These are phyloP conservation scores for Chydorus sphaericus DNA, from an alignment of 2,888 invertebrate genomes.

Conservation along the genomic window DNA sequence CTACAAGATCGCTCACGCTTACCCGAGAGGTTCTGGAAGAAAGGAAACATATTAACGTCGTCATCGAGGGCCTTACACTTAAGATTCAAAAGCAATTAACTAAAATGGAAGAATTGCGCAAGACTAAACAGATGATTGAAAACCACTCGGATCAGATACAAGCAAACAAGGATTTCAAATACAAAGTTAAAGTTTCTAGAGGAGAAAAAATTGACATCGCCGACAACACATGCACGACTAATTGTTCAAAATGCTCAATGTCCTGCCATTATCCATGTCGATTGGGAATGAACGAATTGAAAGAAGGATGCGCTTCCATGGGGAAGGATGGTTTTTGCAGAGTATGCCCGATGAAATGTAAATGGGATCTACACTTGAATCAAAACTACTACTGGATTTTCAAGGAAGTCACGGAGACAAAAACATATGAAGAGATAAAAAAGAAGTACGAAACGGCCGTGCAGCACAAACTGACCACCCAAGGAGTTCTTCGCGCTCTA, in stretches of 20 bases:
- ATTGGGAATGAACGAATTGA: constrained; percentile 19
- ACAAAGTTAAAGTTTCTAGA: constrained; percentile 18
- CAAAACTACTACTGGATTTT: constrained; percentile 13
- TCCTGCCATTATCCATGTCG: constrained; percentile 22
- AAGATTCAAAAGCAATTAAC: constrained; percentile 17
- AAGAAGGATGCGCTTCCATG: constrained; percentile 20
- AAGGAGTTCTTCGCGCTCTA: constrained; percentile 13
- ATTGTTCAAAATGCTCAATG: constrained; percentile 20
- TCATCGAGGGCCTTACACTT: constrained; percentile 15
- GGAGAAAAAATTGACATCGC: constrained; percentile 12
- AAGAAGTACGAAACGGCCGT: constrained; percentile 19
- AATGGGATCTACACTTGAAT: constrained; percentile 18
- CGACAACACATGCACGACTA: constrained; percentile 19
- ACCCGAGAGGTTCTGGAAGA: constrained; percentile 19
- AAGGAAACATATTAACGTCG: constrained; percentile 16
- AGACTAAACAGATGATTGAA: constrained; percentile 18
- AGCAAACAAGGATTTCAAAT: constrained; percentile 19
- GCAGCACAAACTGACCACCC: constrained; percentile 13
- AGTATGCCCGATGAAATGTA: constrained; percentile 16
- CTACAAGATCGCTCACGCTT: constrained; percentile 17
- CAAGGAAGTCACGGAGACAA: constrained; percentile 13
- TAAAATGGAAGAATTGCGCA: constrained; percentile 14
- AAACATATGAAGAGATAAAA: constrained; percentile 20
- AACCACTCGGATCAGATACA: constrained; percentile 14
- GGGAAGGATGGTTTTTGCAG: constrained; percentile 10